Evolutionary conservation across 2,113 vertebrate genomes (phyloP).

Genomic region (Lycaon pictus): DNA sequence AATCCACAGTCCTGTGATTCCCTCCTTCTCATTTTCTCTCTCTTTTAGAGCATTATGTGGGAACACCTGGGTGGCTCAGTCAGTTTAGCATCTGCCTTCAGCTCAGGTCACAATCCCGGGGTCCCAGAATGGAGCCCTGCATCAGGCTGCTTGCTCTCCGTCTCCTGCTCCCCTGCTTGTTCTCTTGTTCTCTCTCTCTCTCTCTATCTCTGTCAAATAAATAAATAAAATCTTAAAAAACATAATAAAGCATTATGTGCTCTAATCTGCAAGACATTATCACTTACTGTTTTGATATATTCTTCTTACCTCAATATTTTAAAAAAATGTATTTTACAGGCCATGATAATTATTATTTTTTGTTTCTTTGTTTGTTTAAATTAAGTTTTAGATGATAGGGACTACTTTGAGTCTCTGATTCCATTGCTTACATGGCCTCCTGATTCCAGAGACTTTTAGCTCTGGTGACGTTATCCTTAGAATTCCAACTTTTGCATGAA

Average conservation of each 20-base stretch:
- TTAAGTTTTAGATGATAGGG: neutral
- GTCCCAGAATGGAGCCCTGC: too few species aligned
- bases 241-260: neutral
- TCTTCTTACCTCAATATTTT: neutral
- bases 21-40: neutral
- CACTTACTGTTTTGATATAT: neutral
- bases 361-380: neutral
- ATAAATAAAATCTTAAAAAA: too few species aligned
- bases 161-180: too few species aligned
- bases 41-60: neutral
- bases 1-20: too few species aligned
- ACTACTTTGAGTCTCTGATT: neutral
- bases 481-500: neutral
- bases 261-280: accelerated
- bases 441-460: neutral
- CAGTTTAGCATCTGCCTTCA: too few species aligned
- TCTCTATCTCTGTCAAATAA: too few species aligned
- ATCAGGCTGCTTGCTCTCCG: too few species aligned
- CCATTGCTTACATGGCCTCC: neutral
- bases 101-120: too few species aligned
- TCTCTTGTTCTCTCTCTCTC: too few species aligned
- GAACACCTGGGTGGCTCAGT: too few species aligned
- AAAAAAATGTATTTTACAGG: neutral
- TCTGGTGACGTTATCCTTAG: neutral
- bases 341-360: neutral